These are phyloP conservation scores for Lutjanus argentimaculatus DNA, from an alignment of 2,797 vertebrate species.

Conservation along the genomic window DNA sequence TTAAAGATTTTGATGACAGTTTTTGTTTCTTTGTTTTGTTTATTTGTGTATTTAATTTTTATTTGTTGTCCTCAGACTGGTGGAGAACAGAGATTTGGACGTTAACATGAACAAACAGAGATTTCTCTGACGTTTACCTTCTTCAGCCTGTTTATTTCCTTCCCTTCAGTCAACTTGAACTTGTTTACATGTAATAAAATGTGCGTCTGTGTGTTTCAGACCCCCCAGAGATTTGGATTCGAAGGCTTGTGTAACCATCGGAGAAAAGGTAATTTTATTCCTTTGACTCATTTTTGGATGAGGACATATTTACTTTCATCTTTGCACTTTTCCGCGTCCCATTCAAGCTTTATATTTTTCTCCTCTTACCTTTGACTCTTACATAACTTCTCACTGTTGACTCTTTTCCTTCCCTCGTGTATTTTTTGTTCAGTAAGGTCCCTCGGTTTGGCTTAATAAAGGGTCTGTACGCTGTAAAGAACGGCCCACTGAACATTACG, in stretches of 20 bases:
- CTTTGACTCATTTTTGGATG: background rate
- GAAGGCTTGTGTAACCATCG: constrained; percentile 95
- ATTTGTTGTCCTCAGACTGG: background rate
- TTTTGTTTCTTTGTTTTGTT: too few relatives aligned
- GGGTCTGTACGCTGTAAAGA: constrained; percentile 58
- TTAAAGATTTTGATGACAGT: too few relatives aligned
- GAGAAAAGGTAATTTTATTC: constrained; percentile 89
- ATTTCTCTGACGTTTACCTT: background rate
- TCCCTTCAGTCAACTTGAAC: background rate
- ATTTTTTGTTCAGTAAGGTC: constrained; percentile 13
- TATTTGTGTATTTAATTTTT: background rate
- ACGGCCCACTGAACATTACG: constrained; percentile 71
- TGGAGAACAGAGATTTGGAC: too few relatives aligned
- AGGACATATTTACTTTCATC: background rate
- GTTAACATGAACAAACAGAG: too few relatives aligned
- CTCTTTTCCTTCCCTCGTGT: background rate
- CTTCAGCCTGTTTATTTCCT: background rate
- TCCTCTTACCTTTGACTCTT: constrained; percentile 6
- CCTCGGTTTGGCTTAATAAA: constrained; percentile 45
- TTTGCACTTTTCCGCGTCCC: constrained; percentile 4
- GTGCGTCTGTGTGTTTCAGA: constrained; percentile 79
- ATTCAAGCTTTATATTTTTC: constrained; percentile 1
- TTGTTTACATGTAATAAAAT: background rate
- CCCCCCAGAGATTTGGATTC: constrained; percentile 97
- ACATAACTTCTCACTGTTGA: constrained; percentile 17